These are phyloP conservation scores for Chondrosia reniformis DNA, from an alignment of 37 sponge, comb jelly and placozoan genomes.

Conservation along the genomic window DNA sequence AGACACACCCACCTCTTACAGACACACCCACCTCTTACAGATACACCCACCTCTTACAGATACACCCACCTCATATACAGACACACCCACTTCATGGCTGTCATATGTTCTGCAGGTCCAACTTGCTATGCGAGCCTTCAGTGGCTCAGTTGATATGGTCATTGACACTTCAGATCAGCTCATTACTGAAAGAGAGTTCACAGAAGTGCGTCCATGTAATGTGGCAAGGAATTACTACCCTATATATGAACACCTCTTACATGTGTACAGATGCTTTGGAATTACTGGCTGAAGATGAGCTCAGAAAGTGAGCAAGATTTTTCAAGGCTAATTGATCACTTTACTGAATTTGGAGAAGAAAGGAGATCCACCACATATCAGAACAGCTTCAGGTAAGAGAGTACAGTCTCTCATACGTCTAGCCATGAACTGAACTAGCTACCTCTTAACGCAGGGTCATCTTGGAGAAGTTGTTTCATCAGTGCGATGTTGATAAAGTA, in stretches of 20 bases:
- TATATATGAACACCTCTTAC: background rate
- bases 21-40: background rate
- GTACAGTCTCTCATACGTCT: no score
- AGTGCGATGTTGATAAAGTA: conserved; percentile 53
- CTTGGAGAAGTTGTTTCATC: conserved; percentile 31
- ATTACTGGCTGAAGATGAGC: background rate
- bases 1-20: background rate
- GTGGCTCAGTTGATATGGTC: background rate
- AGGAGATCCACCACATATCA: background rate
- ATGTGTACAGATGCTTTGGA: conserved; percentile 6
- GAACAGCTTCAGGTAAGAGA: background rate
- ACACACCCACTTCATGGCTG: background rate
- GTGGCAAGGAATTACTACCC: background rate
- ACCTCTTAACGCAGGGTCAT: conserved; percentile 17
- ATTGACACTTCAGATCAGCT: background rate
- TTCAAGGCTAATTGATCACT: conserved; percentile 14
- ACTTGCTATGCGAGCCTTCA: conserved; percentile 9
- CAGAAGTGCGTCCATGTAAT: conserved; percentile 10
- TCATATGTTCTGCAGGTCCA: conserved; percentile 8
- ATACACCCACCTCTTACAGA: background rate
- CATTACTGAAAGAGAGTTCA: background rate
- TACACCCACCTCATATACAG: background rate
- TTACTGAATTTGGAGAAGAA: conserved; percentile 3
- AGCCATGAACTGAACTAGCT: no score
- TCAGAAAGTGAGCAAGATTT: no score